Evolutionary conservation across 2,797 vertebrate species (phyloP).

Genomic region (Loris lydekkerianus): DNA sequence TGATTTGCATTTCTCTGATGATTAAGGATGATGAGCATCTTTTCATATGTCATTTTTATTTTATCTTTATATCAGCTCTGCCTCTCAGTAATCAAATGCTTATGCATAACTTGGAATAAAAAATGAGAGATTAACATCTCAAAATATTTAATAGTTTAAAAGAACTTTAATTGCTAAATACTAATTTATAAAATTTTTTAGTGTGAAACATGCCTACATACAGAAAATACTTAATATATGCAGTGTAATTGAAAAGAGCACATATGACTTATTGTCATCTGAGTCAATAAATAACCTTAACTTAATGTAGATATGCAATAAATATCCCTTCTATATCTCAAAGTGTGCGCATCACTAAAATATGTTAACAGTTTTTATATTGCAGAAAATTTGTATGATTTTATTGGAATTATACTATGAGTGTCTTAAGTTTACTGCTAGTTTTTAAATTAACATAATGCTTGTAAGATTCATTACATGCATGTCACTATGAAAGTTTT

Average conservation of each 20-base stretch:
- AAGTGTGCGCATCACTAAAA: neutral
- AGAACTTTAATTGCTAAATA: slow-evolving; percentile 23
- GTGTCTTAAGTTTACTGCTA: neutral
- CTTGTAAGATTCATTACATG: neutral
- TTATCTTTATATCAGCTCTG: slow-evolving; percentile 37
- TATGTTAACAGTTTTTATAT: neutral
- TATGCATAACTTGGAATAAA: slow-evolving; percentile 21
- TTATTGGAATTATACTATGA: slow-evolving; percentile 14
- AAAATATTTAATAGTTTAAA: slow-evolving; percentile 44
- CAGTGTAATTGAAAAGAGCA: slow-evolving; percentile 1
- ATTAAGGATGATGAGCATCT: too few species aligned
- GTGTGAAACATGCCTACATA: neutral
- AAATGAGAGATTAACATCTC: neutral
- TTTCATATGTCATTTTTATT: slow-evolving; percentile 52
- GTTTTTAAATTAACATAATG: neutral
- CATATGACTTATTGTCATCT: neutral
- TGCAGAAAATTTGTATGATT: neutral
- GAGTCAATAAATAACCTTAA: slow-evolving; percentile 17
- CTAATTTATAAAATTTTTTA: neutral
- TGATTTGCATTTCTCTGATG: too few species aligned
- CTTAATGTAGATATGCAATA: neutral
- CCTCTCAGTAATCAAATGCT: neutral
- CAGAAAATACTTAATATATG: neutral
- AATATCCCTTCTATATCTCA: neutral
- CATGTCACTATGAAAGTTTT: too few species aligned